A percentile compares a stretch with the other conserved stretches of the same genome.
Conservation (phyloP, 2,113 vertebrate genomes). For the Procavia capensis region DNA sequence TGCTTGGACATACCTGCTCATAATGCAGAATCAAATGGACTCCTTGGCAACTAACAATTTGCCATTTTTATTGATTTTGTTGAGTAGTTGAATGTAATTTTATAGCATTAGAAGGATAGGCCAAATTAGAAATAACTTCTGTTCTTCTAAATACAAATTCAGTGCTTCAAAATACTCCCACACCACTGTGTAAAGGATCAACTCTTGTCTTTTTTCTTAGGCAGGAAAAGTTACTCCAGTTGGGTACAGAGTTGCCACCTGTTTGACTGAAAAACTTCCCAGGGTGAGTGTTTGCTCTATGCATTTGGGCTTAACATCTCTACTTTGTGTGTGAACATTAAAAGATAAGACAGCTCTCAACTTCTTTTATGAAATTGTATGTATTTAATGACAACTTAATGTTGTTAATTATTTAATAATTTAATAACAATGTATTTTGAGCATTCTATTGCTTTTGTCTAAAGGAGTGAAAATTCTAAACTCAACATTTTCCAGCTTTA, state of each 20-base stretch:
- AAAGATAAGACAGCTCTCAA: neutral
- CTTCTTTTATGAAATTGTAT: neutral
- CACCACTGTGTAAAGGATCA: neutral
- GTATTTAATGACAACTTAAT: too few species aligned
- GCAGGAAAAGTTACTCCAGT: slow-evolving; percentile 87
- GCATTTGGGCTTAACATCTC: neutral
- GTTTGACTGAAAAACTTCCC: slow-evolving; percentile 86
- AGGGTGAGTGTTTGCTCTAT: slow-evolving; percentile 83
- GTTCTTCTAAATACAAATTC: slow-evolving; percentile 44
- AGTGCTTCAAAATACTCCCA: neutral
- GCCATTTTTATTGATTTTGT: neutral
- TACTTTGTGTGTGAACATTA: neutral
- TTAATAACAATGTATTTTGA: slow-evolving; percentile 46
- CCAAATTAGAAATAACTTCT: slow-evolving; percentile 37
- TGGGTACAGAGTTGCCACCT: slow-evolving; percentile 81
- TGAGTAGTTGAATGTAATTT: neutral
- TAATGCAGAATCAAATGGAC: too few species aligned
- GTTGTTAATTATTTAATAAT: too few species aligned
- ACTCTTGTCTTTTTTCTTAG: slow-evolving; percentile 77
- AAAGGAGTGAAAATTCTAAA: slow-evolving; percentile 38
- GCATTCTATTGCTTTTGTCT: neutral
- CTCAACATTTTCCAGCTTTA: neutral
- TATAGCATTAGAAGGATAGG: neutral
- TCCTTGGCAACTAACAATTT: too few species aligned
- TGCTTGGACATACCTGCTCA: too few species aligned